phyloP scores from a whole-genome alignment of 2,797 vertebrate genomes.

The Lepidocolaptes lacrymiger region DNA sequence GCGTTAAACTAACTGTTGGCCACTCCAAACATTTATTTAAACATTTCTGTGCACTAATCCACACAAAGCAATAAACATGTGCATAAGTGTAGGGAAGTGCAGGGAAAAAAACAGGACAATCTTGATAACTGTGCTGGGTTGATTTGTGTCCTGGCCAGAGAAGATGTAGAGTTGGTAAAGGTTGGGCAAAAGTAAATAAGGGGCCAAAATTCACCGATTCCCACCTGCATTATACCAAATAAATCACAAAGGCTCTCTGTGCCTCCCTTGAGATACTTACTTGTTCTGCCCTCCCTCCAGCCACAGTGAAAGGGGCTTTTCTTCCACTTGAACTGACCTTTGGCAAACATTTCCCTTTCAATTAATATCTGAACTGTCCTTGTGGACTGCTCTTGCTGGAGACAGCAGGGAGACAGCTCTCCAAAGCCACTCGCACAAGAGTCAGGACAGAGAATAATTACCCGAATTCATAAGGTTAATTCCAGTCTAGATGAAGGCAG shows the following conservation, averaged over 20 bases:
- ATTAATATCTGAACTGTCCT: conserved; percentile 25
- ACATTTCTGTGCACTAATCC: neutral
- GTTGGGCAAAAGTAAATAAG: neutral
- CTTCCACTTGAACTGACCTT: conserved; percentile 35
- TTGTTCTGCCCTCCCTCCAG: neutral
- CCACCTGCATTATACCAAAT: neutral
- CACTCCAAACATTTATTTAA: neutral
- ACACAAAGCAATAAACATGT: neutral
- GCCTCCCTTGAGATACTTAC: neutral
- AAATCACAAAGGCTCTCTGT: neutral
- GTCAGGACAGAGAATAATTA: conserved; percentile 30
- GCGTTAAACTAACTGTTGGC: neutral
- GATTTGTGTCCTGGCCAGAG: neutral
- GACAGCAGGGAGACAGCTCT: neutral
- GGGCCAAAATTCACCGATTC: neutral
- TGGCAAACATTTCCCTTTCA: conserved; percentile 48
- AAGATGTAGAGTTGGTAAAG: neutral
- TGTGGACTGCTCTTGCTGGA: neutral
- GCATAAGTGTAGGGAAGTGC: neutral
- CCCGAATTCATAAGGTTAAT: conserved; percentile 36
- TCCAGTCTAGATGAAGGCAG: conserved; percentile 12
- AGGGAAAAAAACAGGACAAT: neutral
- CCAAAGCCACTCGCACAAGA: neutral
- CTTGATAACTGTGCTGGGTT: neutral
- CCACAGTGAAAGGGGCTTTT: conserved; percentile 24